Evolutionary conservation across 2,888 invertebrate genomes (phyloP), one percentile per base, ranked within the genome.

Genomic region (Conchocele bisecta): DNA sequence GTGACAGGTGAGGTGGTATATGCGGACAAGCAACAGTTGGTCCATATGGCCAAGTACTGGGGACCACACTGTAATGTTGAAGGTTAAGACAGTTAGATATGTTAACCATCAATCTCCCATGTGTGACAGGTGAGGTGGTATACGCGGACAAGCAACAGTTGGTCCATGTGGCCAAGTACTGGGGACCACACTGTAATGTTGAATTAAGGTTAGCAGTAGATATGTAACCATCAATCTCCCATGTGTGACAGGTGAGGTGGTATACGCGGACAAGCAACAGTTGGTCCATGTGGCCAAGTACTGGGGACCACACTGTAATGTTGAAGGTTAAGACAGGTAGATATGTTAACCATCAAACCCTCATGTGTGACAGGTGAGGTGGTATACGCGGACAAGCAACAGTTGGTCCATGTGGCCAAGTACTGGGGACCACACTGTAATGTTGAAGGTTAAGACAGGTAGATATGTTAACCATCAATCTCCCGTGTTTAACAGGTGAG

Each of bases 1-100:
- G n/a, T n/a, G n/a, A n/a, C 51, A 77, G 84, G 83, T 22, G 86
- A 86, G 35, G 88, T 88, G 6, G 85, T 86, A 17, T 85, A 84
- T 68, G 85, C 83, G 0, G 64, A 68, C 17, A 78, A 77, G 11
- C 54, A 64, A 0, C 79, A 81, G 51, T 64, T 88, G 15, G 53
- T 63, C 20, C 51, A 46, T 7, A 81, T 86, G 3, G 83, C 79
- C 0, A 33, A 66, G 26, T 60, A 78, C 26, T 86, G 83, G 82
- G 69, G 53, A 42, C 70, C 83, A 82, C n/a, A 85, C 84, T 31
- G 87, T 88, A 7, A 84, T 86, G 15, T 85, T 83, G 67, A 84
- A 82, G 0, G 61, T 68, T 15, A 79, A 76, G 7, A 0, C 77
- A 79, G 51, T 65, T 88, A 13, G 50, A 58, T 26, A 51, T 9